Evolutionary conservation across 2,113 vertebrate species (phyloP), one percentile per base, ranked within the genome.

Genomic region (Passer domesticus): DNA sequence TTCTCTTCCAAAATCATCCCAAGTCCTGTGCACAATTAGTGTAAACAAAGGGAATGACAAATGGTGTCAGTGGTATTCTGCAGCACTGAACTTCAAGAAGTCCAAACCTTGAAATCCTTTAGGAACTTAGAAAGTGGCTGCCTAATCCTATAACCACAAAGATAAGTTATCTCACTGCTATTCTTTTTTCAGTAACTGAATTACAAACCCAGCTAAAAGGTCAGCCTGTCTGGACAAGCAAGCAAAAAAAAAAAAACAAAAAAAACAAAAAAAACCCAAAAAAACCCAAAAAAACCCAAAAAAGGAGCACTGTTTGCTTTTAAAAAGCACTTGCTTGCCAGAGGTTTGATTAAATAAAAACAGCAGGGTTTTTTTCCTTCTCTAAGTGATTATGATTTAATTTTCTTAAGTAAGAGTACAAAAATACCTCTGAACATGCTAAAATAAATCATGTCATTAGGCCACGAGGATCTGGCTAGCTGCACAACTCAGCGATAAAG

Each of bases 341-440:
- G 94, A 89, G 72, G 84, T 88, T 94, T 91, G 94, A 97, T 85
- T 95, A 96, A 95, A 64, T 49, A 92, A 96, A 90, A 97, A 83
- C 21, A 94, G 87, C 44, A 92, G 89, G 83, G 55, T 72, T 89
- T 86, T 52, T 87, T 44, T 2, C 76, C 93, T 96, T 93, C 89
- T 91, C 63, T 91, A 95, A 96, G 74, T 94, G 94, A 93, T 94
- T 96, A 82, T 73, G 95, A 74, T 97, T 97, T 87, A 89, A 95
- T 97, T 97, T 98, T 93, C 93, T 96, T 87, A 94, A 97, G 91
- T 95, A 95, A 95, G 86, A 96, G 88, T 31, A 93, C 49, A 66
- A 95, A 86, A 97, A 96, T 97, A 98, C 63, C 91, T 94, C 94
- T 62, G 90, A 95, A 95, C 92, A 94, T 33, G 87, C 50, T 83